Conservation (phyloP, 2,797 vertebrate genomes). For the Falco novaeseelandiae region DNA sequence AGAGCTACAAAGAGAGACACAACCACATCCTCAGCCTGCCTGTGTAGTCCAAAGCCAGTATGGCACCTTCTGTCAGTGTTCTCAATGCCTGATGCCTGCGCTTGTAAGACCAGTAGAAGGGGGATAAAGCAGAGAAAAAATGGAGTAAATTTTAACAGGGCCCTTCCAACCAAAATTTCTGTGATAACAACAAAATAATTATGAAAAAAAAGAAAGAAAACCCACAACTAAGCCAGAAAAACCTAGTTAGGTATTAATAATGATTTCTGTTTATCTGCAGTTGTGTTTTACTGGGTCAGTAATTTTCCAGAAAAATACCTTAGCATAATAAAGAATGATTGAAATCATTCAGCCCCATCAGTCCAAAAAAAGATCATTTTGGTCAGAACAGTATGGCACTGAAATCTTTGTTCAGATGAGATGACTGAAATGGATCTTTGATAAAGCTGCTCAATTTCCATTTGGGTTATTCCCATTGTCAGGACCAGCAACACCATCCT, state of each 20-base stretch:
- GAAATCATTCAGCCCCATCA: background rate
- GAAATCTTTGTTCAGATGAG: background rate
- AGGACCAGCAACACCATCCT: background rate
- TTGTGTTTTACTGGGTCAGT: background rate
- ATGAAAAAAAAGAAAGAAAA: background rate
- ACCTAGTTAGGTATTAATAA: background rate
- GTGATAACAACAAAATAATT: background rate
- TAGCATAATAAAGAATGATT: background rate
- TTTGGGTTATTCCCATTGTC: background rate
- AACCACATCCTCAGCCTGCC: background rate
- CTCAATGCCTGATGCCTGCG: background rate
- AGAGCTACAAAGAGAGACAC: background rate
- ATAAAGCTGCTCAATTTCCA: background rate
- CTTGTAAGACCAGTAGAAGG: background rate
- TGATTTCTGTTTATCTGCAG: background rate
- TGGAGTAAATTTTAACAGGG: background rate
- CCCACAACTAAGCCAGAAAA: background rate
- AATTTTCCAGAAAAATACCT: background rate
- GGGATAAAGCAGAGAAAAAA: fast-evolving
- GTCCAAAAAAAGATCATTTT: background rate
- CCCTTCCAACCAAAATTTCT: background rate
- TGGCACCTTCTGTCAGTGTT: background rate
- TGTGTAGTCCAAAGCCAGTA: background rate
- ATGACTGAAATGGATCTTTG: background rate
- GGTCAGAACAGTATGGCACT: background rate